These are phyloP conservation scores for Apeira syringaria DNA, from an alignment of 2,888 invertebrate species.

Conservation along the genomic window DNA sequence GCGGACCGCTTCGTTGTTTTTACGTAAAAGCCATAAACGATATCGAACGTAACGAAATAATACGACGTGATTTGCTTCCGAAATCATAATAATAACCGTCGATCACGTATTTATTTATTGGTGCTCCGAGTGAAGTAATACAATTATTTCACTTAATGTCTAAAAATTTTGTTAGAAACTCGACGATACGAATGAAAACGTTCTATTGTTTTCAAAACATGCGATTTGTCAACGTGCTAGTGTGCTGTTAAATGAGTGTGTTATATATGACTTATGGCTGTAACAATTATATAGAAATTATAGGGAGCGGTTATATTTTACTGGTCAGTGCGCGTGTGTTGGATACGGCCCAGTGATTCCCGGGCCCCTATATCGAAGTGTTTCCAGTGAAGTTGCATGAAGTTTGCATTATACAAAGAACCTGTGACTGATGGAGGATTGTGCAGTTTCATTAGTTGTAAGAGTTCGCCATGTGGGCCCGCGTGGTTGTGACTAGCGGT, in stretches of 20 bases:
- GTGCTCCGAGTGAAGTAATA: conserved; percentile 36
- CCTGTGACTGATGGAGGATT: conserved; percentile 73
- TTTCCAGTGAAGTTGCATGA: conserved; percentile 48
- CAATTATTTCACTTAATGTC: conserved; percentile 27
- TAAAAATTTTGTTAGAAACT: conserved; percentile 32
- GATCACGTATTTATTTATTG: conserved; percentile 31
- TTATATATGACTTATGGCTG: no score
- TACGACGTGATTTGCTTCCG: conserved; percentile 50
- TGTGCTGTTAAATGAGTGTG: conserved; percentile 51
- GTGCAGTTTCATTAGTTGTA: conserved; percentile 53
- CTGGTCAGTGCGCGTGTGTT: conserved; percentile 70
- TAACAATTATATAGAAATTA: conserved; percentile 47
- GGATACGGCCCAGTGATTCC: conserved; percentile 67
- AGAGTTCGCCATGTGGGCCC: conserved; percentile 69
- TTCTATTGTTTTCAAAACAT: conserved; percentile 73
- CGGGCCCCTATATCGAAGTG: conserved; percentile 37
- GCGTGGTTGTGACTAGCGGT: conserved; percentile 63
- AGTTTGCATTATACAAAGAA: conserved; percentile 38
- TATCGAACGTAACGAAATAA: conserved; percentile 61
- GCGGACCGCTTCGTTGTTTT: conserved; percentile 58
- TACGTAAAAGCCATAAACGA: conserved; percentile 46
- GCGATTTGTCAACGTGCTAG: conserved; percentile 53
- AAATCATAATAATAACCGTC: conserved; percentile 40
- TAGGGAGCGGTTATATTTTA: conserved; percentile 62
- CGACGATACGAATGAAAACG: conserved; percentile 44